These are phyloP conservation scores for Marcusenius ussheri DNA, from an alignment of 2,113 vertebrate genomes.

Conservation along the genomic window DNA sequence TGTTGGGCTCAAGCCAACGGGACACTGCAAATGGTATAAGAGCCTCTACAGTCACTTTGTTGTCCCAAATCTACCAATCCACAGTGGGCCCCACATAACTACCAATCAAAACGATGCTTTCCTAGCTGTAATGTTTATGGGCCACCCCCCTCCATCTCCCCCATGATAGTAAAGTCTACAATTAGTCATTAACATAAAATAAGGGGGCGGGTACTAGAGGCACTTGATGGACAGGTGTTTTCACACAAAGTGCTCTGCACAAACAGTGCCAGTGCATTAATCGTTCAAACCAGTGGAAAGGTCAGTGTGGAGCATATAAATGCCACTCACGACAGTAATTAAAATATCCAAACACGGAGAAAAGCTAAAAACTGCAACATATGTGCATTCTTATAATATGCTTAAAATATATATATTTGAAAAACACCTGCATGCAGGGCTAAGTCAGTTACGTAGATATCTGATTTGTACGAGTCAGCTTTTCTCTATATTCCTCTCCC, in stretches of 20 bases:
- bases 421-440: neutral
- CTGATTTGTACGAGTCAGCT: neutral
- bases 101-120: neutral
- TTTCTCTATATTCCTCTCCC: neutral
- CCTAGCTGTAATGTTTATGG: constrained; percentile 5
- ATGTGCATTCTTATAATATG: neutral
- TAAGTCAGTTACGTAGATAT: neutral
- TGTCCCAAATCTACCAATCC: neutral
- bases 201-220: neutral
- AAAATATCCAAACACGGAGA: neutral
- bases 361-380: neutral
- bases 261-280: neutral
- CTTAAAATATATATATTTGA: neutral
- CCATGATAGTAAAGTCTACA: neutral
- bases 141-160: neutral
- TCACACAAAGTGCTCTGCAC: neutral
- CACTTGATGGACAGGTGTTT: neutral
- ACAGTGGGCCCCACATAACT: neutral
- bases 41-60: neutral
- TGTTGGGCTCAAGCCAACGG: neutral
- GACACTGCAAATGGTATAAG: constrained; percentile 5
- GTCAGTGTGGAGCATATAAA: neutral
- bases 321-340: neutral
- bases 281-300: neutral
- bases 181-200: neutral